A percentile compares a stretch with the other conserved stretches of the same genome.
These are phyloP conservation scores for Myotis brandtii DNA, from an alignment of 2,113 vertebrate genomes.

Conservation along the genomic window DNA sequence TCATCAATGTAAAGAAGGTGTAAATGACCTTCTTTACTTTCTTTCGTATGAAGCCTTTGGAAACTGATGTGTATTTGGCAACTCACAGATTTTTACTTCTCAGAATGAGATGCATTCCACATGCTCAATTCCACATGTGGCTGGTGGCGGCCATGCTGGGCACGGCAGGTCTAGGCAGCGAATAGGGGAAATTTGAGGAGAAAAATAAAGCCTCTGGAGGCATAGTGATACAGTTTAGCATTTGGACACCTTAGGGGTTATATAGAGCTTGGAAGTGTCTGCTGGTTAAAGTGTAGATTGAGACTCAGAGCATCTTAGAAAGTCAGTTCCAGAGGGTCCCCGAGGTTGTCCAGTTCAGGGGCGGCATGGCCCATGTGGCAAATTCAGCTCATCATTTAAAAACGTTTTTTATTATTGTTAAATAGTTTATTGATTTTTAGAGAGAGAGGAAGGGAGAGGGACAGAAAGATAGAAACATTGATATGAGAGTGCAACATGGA, in stretches of 20 bases:
- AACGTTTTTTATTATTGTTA: too few relatives aligned
- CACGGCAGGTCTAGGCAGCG: background rate
- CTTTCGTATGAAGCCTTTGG: rapidly evolving
- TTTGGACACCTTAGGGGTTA: background rate
- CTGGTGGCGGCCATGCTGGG: background rate
- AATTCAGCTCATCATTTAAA: background rate
- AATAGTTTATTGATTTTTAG: too few relatives aligned
- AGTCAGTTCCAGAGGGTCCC: background rate
- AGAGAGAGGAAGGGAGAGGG: too few relatives aligned
- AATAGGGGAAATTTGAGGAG: background rate
- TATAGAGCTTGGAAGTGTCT: background rate
- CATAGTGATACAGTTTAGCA: background rate
- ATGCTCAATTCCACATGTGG: background rate
- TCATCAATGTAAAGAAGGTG: background rate
- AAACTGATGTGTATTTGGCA: background rate
- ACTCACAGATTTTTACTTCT: background rate
- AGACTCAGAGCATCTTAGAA: background rate
- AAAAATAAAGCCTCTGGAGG: background rate
- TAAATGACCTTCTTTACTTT: too few relatives aligned
- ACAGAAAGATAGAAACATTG: too few relatives aligned
- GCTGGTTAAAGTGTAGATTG: background rate
- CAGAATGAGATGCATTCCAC: background rate
- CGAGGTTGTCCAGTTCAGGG: background rate
- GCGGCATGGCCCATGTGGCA: rapidly evolving
- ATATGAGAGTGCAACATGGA: too few relatives aligned